Evolutionary conservation across 2,797 vertebrate species (phyloP).

Genomic region (Vultur gryphus): DNA sequence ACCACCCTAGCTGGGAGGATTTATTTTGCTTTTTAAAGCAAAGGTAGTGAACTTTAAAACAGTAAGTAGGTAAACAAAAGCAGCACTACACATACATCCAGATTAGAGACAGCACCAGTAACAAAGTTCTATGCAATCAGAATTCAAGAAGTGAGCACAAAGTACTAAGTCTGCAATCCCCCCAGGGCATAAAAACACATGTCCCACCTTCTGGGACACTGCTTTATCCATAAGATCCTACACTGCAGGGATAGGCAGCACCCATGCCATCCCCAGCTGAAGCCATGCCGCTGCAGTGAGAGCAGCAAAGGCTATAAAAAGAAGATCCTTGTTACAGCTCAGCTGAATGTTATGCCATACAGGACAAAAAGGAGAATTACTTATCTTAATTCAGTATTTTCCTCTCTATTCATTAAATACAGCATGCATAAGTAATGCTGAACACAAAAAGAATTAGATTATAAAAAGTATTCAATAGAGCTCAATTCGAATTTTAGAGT

Average conservation of each 20-base stretch:
- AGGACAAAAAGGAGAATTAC: not conserved
- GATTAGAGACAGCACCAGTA: not conserved
- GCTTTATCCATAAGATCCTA: not conserved
- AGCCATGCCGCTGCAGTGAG: not conserved
- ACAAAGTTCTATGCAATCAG: not conserved
- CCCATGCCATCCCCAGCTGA: not conserved
- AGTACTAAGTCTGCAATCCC: not conserved
- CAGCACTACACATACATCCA: not conserved
- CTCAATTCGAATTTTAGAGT: not conserved
- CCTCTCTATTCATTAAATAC: not conserved
- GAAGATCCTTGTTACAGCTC: not conserved
- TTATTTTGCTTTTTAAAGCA: not conserved
- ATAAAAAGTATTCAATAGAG: not conserved
- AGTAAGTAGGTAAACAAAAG: not conserved
- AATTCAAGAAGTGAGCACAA: not conserved
- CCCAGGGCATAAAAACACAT: not conserved
- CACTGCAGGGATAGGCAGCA: not conserved
- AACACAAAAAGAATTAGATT: not conserved
- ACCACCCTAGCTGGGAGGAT: not conserved
- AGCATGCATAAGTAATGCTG: not conserved
- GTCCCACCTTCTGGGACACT: not conserved
- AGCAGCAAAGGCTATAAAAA: not conserved
- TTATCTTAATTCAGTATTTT: not conserved
- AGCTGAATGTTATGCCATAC: not conserved
- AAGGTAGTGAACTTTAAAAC: not conserved